phyloP scores from a whole-genome alignment of 2,888 invertebrate species.

The Coelopa pilipes region DNA sequence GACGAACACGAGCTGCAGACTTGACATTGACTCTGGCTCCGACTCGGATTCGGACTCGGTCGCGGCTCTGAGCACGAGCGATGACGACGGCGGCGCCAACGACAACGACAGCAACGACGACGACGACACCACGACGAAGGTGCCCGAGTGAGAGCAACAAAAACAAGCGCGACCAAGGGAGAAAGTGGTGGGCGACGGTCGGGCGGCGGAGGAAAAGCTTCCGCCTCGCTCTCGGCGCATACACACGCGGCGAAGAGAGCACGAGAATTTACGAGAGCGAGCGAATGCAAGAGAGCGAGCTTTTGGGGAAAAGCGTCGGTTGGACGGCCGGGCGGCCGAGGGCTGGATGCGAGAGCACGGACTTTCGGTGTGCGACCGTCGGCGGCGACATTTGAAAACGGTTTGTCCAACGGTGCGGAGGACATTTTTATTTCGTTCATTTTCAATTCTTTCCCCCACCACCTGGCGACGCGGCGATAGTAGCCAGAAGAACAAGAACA shows the following conservation, averaged over 20 bases:
- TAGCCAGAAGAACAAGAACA: conserved; percentile 6
- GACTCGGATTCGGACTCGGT: conserved; percentile 22
- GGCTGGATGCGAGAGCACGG: conserved; percentile 18
- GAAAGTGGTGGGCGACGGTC: conserved; percentile 20
- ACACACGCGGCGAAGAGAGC: conserved; percentile 1
- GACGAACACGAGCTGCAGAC: conserved; percentile 31
- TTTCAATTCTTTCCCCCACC: conserved; percentile 18
- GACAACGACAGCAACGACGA: not conserved
- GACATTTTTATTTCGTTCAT: conserved; percentile 36
- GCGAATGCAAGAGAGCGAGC: not conserved
- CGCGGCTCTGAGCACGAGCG: not conserved
- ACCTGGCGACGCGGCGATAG: not conserved
- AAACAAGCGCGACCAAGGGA: not conserved
- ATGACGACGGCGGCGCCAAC: not conserved
- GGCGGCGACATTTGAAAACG: conserved; percentile 48
- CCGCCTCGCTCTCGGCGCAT: conserved; percentile 4
- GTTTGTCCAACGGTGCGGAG: conserved; percentile 48
- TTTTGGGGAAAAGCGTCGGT: conserved; percentile 4
- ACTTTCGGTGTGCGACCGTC: conserved; percentile 23
- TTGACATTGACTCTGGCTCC: conserved; percentile 47
- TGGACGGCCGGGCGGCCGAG: too few species aligned
- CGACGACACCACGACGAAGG: not conserved
- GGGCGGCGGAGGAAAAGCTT: not conserved
- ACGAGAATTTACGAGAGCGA: too few species aligned
- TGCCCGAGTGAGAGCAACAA: not conserved